A percentile compares a stretch with the other conserved stretches of the same genome.
Conservation (phyloP, 2,113 vertebrate species). For the Marcusenius ussheri region DNA sequence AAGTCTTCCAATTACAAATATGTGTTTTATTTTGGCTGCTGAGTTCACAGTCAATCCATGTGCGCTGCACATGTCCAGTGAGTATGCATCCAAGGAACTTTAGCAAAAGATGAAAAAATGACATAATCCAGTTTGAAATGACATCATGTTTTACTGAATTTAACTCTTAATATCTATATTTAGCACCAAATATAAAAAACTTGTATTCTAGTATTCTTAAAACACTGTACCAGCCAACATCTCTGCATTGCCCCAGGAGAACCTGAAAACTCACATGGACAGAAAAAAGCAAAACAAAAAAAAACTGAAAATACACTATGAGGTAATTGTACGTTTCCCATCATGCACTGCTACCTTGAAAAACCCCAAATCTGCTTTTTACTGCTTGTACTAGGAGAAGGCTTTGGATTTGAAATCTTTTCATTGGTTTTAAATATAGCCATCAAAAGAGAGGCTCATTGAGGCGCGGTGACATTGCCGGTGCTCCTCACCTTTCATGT, state of each 20-base stretch:
- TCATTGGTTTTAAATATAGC: conserved; percentile 25
- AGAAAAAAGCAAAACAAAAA: background rate
- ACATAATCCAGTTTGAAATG: background rate
- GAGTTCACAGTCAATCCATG: background rate
- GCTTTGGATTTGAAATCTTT: conserved; percentile 13
- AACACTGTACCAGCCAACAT: background rate
- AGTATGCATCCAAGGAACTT: background rate
- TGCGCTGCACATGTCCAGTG: background rate
- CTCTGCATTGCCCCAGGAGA: background rate
- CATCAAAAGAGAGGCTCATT: conserved; percentile 55
- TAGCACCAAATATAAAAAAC: background rate
- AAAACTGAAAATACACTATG: background rate
- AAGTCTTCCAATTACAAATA: background rate
- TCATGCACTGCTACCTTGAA: background rate
- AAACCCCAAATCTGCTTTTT: background rate
- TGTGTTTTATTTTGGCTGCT: background rate
- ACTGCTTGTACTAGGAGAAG: background rate
- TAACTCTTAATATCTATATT: background rate
- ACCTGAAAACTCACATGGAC: background rate
- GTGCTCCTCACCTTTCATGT: conserved; percentile 56
- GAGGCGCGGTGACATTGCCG: conserved; percentile 49
- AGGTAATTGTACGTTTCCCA: background rate
- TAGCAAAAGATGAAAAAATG: background rate
- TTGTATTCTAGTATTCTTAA: background rate
- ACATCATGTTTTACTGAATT: background rate